Evolutionary conservation across 1,140 invertebrate species (phyloP), one percentile per base, ranked within the genome.

Genomic region (Brachionus sp.): DNA sequence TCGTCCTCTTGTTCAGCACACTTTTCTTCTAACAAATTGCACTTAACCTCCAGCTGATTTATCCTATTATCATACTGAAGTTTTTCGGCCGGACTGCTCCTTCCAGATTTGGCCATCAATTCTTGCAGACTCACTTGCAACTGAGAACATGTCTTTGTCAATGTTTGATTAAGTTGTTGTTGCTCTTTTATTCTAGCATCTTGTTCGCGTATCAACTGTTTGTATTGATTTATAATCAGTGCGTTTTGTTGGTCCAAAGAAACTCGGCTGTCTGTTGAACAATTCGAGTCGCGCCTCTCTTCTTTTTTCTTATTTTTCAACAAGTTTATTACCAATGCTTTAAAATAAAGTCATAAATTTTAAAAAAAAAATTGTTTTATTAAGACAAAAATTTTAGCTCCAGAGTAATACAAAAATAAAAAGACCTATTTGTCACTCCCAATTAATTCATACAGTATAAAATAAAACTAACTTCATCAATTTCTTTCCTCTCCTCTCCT

Each of bases 1-100:
- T 82, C 62, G 19, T 82, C 80, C 13, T 82, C 57, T 82, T 82
- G 80, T 23, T 66, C 80, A 5, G 80, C n/a, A 10, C 57, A 68
- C 16, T 66, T 82, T 53, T 82, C 80, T 13, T 82, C 57, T 2
- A 68, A 35, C 0, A 46, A 6, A 46, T 70, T 66, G 19, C 42
- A 46, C 42, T 70, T 82, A 6, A 66, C 44, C 29, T 82, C 57
- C 29, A 82, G 19, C 29, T 82, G 57, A 35, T 44, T 70, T 23
- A 82, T 82, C 7, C 62, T 23, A 3, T 35, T 37, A 5, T 80
- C 35, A 35, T 80, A 80, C 23, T 33, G 25, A 23, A 62, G 50
- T 50, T 42, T 37, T 42, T 80, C 77, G 23, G n/a, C 23, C 2
- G 35, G 16, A 23, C 5, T 42, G n/a, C 9, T 10, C 5, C 39